Percentiles rank a stretch among this genome's conserved stretches.
phyloP scores from a whole-genome alignment of 2,888 invertebrate species.

The Sminthurides aquaticus region DNA sequence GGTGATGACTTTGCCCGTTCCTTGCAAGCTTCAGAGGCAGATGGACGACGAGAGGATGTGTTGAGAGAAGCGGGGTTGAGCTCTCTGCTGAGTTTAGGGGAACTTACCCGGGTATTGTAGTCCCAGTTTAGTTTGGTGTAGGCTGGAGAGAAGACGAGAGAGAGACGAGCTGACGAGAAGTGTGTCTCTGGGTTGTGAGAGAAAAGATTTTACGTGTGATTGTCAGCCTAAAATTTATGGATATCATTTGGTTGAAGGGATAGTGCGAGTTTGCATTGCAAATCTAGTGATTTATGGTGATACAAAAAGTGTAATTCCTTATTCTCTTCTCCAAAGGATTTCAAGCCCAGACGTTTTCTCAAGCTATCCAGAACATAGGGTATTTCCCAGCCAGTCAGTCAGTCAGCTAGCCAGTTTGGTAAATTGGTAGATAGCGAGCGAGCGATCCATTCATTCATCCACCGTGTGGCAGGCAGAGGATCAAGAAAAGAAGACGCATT shows the following conservation, averaged over 20 bases:
- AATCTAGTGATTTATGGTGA: neutral
- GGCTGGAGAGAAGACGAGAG: neutral
- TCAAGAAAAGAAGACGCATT: no score
- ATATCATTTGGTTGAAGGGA: neutral
- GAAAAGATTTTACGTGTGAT: neutral
- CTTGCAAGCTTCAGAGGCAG: neutral
- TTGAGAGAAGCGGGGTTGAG: no score
- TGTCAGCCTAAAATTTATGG: conserved; percentile 4
- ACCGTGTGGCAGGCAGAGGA: no score
- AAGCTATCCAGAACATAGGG: no score
- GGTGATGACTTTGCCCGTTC: no score
- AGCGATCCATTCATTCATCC: no score
- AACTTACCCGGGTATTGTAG: neutral
- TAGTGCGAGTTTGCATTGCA: neutral
- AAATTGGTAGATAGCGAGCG: no score
- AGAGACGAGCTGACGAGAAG: neutral
- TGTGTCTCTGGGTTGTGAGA: neutral
- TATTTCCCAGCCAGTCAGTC: no score
- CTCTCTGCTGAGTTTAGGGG: neutral
- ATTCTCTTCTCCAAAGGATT: no score
- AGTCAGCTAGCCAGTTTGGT: no score
- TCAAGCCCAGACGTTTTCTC: no score
- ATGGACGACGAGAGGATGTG: neutral
- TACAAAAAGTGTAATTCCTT: neutral
- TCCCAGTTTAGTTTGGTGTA: neutral